Evolutionary conservation across 2,888 invertebrate species (phyloP).

Genomic region (Heliothis peltigera): DNA sequence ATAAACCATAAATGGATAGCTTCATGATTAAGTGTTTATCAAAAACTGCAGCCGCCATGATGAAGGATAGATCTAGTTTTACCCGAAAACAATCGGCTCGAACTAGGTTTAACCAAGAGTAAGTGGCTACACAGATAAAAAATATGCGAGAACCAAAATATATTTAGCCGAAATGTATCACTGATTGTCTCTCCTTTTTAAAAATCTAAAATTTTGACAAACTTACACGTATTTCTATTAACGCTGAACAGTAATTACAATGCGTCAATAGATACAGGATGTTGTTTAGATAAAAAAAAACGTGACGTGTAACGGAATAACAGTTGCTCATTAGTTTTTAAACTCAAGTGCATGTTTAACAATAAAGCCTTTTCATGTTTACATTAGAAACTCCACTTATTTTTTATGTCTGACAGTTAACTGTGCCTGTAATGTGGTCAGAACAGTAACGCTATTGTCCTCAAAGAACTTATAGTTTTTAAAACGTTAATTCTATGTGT

Average conservation of each 20-base stretch:
- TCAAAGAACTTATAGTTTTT: constrained; percentile 24
- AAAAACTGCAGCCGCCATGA: too few species aligned
- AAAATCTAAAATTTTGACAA: too few species aligned
- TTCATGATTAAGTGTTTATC: too few species aligned
- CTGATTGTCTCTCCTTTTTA: too few species aligned
- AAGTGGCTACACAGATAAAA: too few species aligned
- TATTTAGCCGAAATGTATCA: too few species aligned
- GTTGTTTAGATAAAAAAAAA: constrained; percentile 49
- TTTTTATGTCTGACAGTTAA: constrained; percentile 59
- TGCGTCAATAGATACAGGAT: constrained; percentile 46
- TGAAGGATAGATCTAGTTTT: too few species aligned
- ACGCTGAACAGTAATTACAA: constrained; percentile 41
- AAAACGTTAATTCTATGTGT: constrained; percentile 29
- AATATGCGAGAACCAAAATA: too few species aligned
- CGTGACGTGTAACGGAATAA: constrained; percentile 54
- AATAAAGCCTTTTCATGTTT: constrained; percentile 63
- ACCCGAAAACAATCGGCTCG: too few species aligned
- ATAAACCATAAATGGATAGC: too few species aligned
- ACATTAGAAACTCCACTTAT: constrained; percentile 59
- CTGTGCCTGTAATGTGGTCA: constrained; percentile 45
- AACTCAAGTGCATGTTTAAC: constrained; percentile 47
- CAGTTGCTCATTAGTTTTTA: constrained; percentile 35
- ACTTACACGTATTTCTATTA: constrained; percentile 19
- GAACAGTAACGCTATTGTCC: constrained; percentile 46
- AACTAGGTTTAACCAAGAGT: too few species aligned